Base-by-base conservation (phyloP, 2,113 vertebrate species). In the Holacanthus passer region DNA sequence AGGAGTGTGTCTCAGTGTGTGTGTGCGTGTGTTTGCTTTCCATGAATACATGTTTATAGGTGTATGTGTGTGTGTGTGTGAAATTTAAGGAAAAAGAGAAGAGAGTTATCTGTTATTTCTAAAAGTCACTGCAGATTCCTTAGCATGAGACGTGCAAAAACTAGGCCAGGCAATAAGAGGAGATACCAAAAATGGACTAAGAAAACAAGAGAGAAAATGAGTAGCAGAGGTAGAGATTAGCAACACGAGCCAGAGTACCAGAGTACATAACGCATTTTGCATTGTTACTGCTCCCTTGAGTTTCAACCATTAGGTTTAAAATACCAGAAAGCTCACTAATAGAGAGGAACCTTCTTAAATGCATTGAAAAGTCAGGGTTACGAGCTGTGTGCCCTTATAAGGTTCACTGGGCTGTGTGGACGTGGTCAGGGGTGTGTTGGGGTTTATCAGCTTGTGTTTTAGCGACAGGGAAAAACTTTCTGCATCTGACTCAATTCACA, bases 171-270 rank as follows among this genome's bases (percentile, higher is more conserved):
- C 48, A 69, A 71, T 60, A 53, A 59, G 32, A 88, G 24, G 68
- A 88, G 68, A 85, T 58, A 73, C 83, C 81, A 87, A 81, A 90
- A 81, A 92, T 83, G 72, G 77, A 83, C 77, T 77, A 55, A 79
- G 74, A 75, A 86, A 91, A 84, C 77, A 83, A 62, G 22, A 66
- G 64, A 73, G 74, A 77, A 79, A 84, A 65, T 64, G 19, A 76
- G 77, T 56, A 32, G 64, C 48, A 73, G 50, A 80, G 62, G 31
- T 41, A 45, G 41, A 74, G 19, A 65, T 64, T 67, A 72, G 60
- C 37, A 77, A 77, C 58, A 77, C 17, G 53, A 72, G 39, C 43
- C 58, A 83, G 76, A n/a, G n/a, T n/a, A n/a, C n/a, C 76, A 74
- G 60, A 73, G 13, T 60, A 4, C 47, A 56, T 27, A 11, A 83